Percentiles rank a stretch among this genome's conserved stretches.
phyloP scores from a whole-genome alignment of 2,888 invertebrate genomes.

The Drosophila paramelanica region DNA sequence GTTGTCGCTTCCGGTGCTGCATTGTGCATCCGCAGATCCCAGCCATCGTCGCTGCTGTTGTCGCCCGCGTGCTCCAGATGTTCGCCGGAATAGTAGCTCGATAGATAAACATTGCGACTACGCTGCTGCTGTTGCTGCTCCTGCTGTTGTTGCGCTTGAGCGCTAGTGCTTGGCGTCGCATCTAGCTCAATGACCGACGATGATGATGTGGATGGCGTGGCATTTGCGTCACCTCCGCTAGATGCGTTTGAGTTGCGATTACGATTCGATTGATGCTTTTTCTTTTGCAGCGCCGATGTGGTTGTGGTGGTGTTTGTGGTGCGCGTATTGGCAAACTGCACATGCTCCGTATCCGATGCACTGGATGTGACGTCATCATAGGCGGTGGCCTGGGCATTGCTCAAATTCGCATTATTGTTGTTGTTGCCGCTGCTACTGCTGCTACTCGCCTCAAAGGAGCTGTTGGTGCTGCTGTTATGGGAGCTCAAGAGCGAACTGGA shows the following conservation, averaged over 20 bases:
- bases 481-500: conserved; percentile 58
- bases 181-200: conserved; percentile 65
- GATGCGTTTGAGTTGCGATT: conserved; percentile 10
- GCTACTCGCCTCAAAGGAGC: conserved; percentile 58
- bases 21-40: conserved; percentile 67
- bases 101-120: conserved; percentile 10
- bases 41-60: conserved; percentile 73
- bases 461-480: conserved; percentile 53
- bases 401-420: conserved; percentile 20
- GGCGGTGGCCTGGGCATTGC: conserved; percentile 23
- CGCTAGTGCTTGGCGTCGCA: conserved; percentile 74
- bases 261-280: conserved; percentile 59
- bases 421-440: conserved; percentile 14
- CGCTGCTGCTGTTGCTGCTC: conserved; percentile 11
- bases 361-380: conserved; percentile 80
- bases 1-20: conserved; percentile 5
- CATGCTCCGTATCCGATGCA: conserved; percentile 82
- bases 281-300: conserved; percentile 72
- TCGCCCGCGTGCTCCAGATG: conserved; percentile 40
- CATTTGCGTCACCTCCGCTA: conserved; percentile 18
- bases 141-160: conserved; percentile 63
- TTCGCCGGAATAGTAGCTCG: not conserved
- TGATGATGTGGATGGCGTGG: conserved; percentile 40
- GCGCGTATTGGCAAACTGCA: conserved; percentile 79
- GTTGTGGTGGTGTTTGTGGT: conserved; percentile 82